Conservation (phyloP, 2,888 invertebrate genomes). For the Drosophila sordidula region DNA sequence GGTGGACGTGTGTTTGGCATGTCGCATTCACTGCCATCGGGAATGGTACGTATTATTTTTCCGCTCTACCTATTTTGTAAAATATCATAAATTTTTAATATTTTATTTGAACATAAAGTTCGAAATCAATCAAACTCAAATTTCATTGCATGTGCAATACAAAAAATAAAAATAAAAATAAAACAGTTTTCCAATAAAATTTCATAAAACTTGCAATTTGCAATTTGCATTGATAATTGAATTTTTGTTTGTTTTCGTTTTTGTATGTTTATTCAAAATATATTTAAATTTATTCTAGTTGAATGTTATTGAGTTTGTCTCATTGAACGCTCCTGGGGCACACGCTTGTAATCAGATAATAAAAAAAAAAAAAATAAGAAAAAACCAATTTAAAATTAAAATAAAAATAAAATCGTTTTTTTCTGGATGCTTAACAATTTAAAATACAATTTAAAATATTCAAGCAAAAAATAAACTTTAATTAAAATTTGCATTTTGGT, state of each 20-base stretch:
- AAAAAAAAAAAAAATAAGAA: conserved; percentile 14
- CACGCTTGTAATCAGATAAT: conserved; percentile 64
- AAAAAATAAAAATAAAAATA: conserved; percentile 5
- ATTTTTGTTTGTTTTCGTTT: conserved; percentile 54
- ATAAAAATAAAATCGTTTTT: conserved; percentile 42
- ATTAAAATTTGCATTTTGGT: conserved; percentile 61
- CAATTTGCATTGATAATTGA: conserved; percentile 70
- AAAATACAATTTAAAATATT: conserved; percentile 24
- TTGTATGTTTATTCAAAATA: conserved; percentile 58
- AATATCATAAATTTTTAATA: conserved; percentile 50
- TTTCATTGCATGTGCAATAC: conserved; percentile 67
- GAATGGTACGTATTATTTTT: conserved; percentile 84
- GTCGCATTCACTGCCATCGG: conserved; percentile 85
- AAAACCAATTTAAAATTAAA: neutral
- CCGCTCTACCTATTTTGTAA: neutral
- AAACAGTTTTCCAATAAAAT: conserved; percentile 9
- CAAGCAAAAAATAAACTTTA: conserved; percentile 31
- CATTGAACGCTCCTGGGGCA: conserved; percentile 79
- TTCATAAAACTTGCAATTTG: conserved; percentile 9
- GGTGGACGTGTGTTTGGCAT: conserved; percentile 85
- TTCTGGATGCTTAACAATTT: conserved; percentile 68
- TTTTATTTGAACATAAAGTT: conserved; percentile 46
- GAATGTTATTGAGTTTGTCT: conserved; percentile 79
- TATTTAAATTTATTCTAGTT: conserved; percentile 64
- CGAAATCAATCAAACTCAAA: conserved; percentile 58